These are phyloP conservation scores for Ophion ventricosus DNA, from an alignment of 2,888 invertebrate species.

Conservation along the genomic window DNA sequence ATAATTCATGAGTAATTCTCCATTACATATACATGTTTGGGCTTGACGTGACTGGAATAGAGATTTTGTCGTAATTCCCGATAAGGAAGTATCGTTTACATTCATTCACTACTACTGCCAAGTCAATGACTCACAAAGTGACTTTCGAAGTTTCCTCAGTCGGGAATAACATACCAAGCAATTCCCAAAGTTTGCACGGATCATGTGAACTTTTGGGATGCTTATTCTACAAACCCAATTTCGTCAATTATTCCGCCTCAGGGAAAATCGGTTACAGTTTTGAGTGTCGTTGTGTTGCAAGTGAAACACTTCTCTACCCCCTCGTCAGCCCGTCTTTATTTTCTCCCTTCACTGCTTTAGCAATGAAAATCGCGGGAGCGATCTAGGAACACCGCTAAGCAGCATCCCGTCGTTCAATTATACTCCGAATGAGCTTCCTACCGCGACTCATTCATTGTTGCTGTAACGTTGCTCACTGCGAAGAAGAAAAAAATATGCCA, in stretches of 20 bases:
- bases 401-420: slow-evolving; percentile 76
- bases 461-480: slow-evolving; percentile 45
- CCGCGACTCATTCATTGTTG: slow-evolving; percentile 72
- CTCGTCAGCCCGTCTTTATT: not conserved
- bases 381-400: slow-evolving; percentile 32
- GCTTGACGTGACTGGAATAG: too few species aligned
- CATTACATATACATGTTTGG: too few species aligned
- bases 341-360: slow-evolving; percentile 23
- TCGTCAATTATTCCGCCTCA: not conserved
- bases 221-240: not conserved
- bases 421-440: slow-evolving; percentile 73
- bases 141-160: too few species aligned
- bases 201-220: too few species aligned
- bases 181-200: too few species aligned
- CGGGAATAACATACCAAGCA: not conserved
- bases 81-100: too few species aligned
- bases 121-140: too few species aligned
- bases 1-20: too few species aligned
- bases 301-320: not conserved
- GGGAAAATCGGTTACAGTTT: not conserved
- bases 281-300: not conserved
- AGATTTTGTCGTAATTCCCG: too few species aligned
- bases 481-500: slow-evolving; percentile 66
- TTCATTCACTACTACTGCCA: too few species aligned
- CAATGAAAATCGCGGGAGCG: slow-evolving; percentile 11